These are phyloP conservation scores for Metridium senile DNA, from an alignment of 92 coral and sea anemone genomes.

Conservation along the genomic window DNA sequence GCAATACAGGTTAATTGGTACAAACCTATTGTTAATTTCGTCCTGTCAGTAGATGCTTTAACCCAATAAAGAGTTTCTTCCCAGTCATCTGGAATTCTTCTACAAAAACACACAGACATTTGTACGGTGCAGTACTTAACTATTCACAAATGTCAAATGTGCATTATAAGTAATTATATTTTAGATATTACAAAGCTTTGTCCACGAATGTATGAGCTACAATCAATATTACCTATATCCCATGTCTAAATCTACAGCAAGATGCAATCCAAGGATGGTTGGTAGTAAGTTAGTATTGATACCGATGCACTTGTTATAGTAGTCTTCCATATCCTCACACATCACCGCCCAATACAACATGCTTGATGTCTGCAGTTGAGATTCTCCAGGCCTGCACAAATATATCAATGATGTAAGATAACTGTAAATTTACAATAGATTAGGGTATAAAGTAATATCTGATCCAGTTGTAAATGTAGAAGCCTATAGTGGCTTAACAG, in stretches of 20 bases:
- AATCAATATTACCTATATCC: slow-evolving; percentile 49
- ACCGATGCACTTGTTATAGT: slow-evolving; percentile 48
- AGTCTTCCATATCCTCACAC: slow-evolving; percentile 40
- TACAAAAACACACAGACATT: too few species aligned
- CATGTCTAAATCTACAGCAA: slow-evolving; percentile 60
- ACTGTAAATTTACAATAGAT: too few species aligned
- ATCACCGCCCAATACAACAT: slow-evolving; percentile 35
- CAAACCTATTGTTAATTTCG: slow-evolving; percentile 42
- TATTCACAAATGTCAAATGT: too few species aligned
- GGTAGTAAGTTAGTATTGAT: slow-evolving; percentile 54
- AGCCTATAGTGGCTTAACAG: too few species aligned
- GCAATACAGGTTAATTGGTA: too few species aligned
- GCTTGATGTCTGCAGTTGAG: slow-evolving; percentile 57
- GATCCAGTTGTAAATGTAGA: too few species aligned
- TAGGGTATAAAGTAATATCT: too few species aligned
- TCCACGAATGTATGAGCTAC: too few species aligned
- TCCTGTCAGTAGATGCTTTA: slow-evolving; percentile 38
- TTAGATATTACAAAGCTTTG: too few species aligned
- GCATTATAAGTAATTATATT: too few species aligned
- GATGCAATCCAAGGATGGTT: slow-evolving; percentile 63
- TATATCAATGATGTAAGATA: neutral
- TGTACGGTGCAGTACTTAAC: too few species aligned
- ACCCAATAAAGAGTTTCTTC: slow-evolving; percentile 57
- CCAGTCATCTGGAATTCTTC: slow-evolving; percentile 41
- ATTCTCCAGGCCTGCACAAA: neutral